A percentile compares a stretch with the other conserved stretches of the same genome.
These are phyloP conservation scores for Phyllostomus hastatus DNA, from an alignment of 2,113 vertebrate genomes.

Conservation along the genomic window DNA sequence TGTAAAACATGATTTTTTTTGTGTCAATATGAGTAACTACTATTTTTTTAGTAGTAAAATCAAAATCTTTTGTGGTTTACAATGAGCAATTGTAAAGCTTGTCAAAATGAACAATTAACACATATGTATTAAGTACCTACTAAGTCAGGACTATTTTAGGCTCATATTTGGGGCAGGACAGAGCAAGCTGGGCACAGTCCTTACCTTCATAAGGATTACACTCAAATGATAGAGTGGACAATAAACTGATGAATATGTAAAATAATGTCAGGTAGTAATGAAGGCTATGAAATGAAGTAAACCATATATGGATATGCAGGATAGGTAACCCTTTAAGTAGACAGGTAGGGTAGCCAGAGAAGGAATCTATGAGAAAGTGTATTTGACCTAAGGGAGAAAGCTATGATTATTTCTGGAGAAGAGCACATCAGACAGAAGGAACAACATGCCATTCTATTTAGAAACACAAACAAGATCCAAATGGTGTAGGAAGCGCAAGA, in stretches of 20 bases:
- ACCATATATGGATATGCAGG: not conserved
- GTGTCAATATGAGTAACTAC: not conserved
- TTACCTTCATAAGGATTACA: not conserved
- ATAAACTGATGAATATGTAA: not conserved
- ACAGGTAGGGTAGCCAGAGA: not conserved
- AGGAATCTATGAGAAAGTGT: not conserved
- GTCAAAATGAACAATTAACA: not conserved
- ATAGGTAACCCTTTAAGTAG: not conserved
- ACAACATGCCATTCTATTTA: not conserved
- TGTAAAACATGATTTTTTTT: not conserved
- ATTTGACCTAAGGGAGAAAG: not conserved
- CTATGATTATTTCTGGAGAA: not conserved
- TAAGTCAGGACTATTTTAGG: not conserved
- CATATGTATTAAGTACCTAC: not conserved
- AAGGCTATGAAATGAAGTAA: not conserved
- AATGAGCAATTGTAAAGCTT: not conserved
- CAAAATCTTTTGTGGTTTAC: not conserved
- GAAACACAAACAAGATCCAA: not conserved
- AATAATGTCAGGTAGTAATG: not conserved
- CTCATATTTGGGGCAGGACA: accelerated
- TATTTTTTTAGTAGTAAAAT: slow-evolving; percentile 22
- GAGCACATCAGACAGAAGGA: not conserved
- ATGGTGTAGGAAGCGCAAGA: not conserved
- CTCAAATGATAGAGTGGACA: not conserved
- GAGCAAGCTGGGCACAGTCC: not conserved